Evolutionary conservation across 1,140 invertebrate genomes (phyloP).

Genomic region (Potamilus streckersoni): DNA sequence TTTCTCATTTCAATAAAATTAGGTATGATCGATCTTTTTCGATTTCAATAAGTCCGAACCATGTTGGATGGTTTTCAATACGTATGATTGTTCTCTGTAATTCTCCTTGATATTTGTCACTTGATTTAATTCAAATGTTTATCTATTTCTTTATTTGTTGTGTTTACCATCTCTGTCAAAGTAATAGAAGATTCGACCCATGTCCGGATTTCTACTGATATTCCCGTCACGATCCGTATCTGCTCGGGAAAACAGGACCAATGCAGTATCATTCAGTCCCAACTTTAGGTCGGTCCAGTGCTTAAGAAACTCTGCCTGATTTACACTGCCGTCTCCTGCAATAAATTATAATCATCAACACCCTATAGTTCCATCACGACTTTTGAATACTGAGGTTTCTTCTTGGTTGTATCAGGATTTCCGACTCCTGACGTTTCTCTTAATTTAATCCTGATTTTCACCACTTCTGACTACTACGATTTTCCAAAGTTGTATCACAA

Average conservation of each 20-base stretch:
- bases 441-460: too few relatives aligned
- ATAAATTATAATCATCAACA: background rate
- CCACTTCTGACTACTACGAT: too few relatives aligned
- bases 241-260: constrained; percentile 34
- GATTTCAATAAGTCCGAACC: too few relatives aligned
- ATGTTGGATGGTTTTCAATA: background rate
- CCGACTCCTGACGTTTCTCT: too few relatives aligned
- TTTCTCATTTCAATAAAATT: background rate
- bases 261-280: constrained; percentile 24
- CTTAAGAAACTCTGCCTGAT: constrained; percentile 32
- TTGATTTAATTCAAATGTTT: too few relatives aligned
- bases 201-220: constrained; percentile 33
- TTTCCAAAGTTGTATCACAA: too few relatives aligned
- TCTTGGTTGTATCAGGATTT: too few relatives aligned
- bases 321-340: constrained; percentile 32
- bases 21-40: background rate
- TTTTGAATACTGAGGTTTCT: too few relatives aligned
- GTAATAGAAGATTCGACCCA: constrained; percentile 33
- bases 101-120: background rate
- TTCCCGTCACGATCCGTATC: constrained; percentile 36
- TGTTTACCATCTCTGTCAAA: constrained; percentile 39
- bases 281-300: constrained; percentile 28
- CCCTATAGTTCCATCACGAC: too few relatives aligned
- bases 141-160: background rate
- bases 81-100: background rate